Conservation (phyloP, 2,113 vertebrate genomes). For the Cyprinodon variegatus region DNA sequence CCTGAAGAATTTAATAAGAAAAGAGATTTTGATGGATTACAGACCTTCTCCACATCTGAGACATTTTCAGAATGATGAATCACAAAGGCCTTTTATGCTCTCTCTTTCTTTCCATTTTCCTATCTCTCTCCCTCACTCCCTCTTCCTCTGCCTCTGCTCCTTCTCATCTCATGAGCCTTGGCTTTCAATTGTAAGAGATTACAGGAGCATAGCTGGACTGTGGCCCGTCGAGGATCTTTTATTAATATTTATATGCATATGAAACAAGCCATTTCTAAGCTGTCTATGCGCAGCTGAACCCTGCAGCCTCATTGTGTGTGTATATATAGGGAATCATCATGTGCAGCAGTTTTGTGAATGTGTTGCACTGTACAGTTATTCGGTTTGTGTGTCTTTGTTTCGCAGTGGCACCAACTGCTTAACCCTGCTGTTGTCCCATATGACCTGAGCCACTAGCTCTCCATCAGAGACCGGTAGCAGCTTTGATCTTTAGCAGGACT, state of each 20-base stretch:
- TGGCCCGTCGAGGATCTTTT: conserved; percentile 76
- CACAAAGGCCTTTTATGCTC: conserved; percentile 77
- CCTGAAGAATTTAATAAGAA: conserved; percentile 86
- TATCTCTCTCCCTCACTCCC: conserved; percentile 33
- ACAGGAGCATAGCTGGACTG: conserved; percentile 77
- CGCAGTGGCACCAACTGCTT: conserved; percentile 44
- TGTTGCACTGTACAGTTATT: conserved; percentile 20
- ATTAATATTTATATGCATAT: conserved; percentile 85
- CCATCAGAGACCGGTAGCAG: conserved; percentile 51
- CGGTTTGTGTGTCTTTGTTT: conserved; percentile 11
- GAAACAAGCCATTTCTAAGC: conserved; percentile 76
- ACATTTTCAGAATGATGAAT: conserved; percentile 84
- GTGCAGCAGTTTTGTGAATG: conserved; percentile 24
- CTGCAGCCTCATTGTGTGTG: conserved; percentile 35
- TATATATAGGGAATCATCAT: conserved; percentile 16
- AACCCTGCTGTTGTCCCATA: conserved; percentile 44
- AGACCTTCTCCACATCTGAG: conserved; percentile 80
- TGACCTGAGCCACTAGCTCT: conserved; percentile 59
- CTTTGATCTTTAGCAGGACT: conserved; percentile 60
- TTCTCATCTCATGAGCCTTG: conserved; percentile 76
- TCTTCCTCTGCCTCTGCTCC: conserved; percentile 44
- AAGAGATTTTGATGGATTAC: conserved; percentile 85
- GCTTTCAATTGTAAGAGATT: conserved; percentile 82
- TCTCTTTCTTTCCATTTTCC: conserved; percentile 54
- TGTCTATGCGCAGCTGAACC: conserved; percentile 69